Conservation (phyloP, 2,797 vertebrate species). For the Falco cherrug region DNA sequence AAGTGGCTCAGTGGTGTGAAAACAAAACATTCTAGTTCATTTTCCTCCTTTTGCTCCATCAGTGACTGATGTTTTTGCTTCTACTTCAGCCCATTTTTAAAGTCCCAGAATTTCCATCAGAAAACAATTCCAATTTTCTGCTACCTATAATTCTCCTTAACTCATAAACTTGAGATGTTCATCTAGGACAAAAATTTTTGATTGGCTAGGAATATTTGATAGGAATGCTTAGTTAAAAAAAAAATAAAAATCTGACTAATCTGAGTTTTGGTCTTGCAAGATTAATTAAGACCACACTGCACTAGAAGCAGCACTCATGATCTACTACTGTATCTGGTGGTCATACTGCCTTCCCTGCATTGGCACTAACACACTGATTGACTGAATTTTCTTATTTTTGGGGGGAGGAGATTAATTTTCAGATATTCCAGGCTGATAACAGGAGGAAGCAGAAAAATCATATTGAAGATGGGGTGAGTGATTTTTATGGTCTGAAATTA, state of each 20-base stretch:
- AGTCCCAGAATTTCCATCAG: neutral
- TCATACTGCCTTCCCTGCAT: neutral
- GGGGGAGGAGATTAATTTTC: neutral
- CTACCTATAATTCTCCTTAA: neutral
- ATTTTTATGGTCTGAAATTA: neutral
- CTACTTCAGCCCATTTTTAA: neutral
- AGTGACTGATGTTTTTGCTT: neutral
- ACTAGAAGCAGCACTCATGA: neutral
- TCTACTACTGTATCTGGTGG: rapidly evolving
- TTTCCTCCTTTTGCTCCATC: neutral
- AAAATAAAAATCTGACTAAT: no score
- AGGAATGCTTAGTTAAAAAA: neutral
- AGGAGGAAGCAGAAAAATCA: neutral
- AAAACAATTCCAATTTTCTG: neutral
- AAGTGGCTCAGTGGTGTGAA: neutral
- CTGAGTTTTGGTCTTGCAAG: neutral
- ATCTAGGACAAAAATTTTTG: neutral
- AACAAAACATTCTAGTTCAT: neutral
- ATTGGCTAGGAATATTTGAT: neutral
- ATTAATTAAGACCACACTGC: neutral
- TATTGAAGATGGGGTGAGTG: neutral
- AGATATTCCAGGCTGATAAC: neutral
- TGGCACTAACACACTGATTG: neutral
- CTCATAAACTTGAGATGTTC: neutral
- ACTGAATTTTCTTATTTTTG: neutral